Conservation (phyloP, 2,797 vertebrate species). For the Sphenodon punctatus region DNA sequence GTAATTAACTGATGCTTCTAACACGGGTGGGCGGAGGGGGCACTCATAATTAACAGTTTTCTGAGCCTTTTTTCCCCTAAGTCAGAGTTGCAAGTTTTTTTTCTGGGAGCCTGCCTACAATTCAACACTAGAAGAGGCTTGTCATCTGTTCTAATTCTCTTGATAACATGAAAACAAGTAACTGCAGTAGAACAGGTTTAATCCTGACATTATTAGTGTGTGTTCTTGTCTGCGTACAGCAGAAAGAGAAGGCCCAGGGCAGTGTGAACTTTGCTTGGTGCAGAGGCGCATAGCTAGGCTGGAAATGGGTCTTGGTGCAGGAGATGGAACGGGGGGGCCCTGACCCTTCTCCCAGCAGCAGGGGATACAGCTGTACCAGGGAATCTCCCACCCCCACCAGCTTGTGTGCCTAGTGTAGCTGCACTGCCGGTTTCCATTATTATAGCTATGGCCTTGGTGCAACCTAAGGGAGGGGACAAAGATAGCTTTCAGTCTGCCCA, state of each 20-base stretch:
- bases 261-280: neutral
- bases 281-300: too few relatives aligned
- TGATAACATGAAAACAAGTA: neutral
- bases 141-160: neutral
- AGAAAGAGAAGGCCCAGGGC: neutral
- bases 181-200: neutral
- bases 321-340: too few relatives aligned
- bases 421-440: too few relatives aligned
- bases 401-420: too few relatives aligned
- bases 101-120: neutral
- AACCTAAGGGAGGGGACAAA: neutral
- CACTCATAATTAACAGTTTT: neutral
- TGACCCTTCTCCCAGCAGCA: too few relatives aligned
- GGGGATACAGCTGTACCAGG: too few relatives aligned
- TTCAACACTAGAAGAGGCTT: neutral
- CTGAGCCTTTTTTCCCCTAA: neutral
- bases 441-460: too few relatives aligned
- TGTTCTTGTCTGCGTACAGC: neutral
- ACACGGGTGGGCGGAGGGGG: neutral
- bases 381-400: too few relatives aligned
- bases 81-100: neutral
- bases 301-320: too few relatives aligned
- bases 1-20: slow-evolving; percentile 17
- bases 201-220: neutral
- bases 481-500: neutral